A percentile compares a stretch with the other conserved stretches of the same genome.
Conservation (phyloP, 2,113 vertebrate genomes). For the Eurystomus gularis region DNA sequence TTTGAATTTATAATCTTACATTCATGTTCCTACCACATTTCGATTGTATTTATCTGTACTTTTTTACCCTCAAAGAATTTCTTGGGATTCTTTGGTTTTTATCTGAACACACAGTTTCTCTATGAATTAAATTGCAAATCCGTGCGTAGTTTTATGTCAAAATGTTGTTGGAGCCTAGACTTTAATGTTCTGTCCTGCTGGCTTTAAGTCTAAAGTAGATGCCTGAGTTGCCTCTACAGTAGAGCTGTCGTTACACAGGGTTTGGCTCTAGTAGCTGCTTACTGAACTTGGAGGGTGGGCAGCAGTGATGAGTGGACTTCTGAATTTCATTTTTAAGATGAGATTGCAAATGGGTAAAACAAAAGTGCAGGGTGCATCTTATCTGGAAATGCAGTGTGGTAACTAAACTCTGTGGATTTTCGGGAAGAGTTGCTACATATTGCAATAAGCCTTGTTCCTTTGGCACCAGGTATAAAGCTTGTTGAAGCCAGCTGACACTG, state of each 20-base stretch:
- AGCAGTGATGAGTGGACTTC: background rate
- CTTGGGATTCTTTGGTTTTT: background rate
- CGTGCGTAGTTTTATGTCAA: background rate
- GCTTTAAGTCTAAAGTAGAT: background rate
- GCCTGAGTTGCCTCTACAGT: background rate
- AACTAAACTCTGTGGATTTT: background rate
- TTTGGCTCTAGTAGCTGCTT: background rate
- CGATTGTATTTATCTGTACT: background rate
- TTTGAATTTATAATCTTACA: background rate
- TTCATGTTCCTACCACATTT: background rate
- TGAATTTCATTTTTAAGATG: background rate
- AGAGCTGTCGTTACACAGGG: background rate
- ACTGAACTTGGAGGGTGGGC: background rate
- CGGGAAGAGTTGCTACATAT: background rate
- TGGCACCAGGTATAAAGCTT: background rate
- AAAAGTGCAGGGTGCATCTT: background rate
- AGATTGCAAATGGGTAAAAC: background rate
- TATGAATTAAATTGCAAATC: background rate
- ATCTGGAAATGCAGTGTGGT: background rate
- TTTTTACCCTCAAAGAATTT: background rate
- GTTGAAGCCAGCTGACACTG: background rate
- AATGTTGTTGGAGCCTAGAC: background rate
- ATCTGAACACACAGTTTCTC: background rate
- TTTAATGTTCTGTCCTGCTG: background rate
- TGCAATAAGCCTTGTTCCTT: background rate